Percentiles rank a stretch among this genome's conserved stretches.
These are phyloP conservation scores for Balanococcus diminutus DNA, from an alignment of 2,888 invertebrate genomes.

Conservation along the genomic window DNA sequence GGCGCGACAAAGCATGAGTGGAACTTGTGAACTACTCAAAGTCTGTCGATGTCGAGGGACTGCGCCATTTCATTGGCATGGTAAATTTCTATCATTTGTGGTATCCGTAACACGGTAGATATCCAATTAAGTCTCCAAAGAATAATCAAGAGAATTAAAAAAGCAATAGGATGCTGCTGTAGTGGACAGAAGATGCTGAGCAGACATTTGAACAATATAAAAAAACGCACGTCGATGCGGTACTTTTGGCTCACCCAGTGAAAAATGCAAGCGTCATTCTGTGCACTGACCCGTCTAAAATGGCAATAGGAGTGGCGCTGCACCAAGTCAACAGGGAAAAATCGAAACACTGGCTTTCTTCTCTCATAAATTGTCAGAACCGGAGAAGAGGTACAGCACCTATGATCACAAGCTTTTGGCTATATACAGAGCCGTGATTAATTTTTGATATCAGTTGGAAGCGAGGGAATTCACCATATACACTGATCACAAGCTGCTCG, in stretches of 20 bases:
- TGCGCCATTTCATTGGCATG: background rate
- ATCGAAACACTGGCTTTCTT: conserved; percentile 9
- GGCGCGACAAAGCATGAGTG: background rate
- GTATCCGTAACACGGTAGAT: background rate
- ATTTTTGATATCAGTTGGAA: background rate
- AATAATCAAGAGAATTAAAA: background rate
- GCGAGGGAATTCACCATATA: conserved; percentile 30
- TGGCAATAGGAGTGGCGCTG: background rate
- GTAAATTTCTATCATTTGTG: background rate
- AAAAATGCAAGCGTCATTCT: background rate
- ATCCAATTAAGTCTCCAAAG: background rate
- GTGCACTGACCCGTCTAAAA: background rate
- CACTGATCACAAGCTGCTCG: background rate
- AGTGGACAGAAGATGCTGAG: background rate
- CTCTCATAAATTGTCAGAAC: background rate
- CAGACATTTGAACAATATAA: background rate
- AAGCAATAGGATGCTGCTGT: background rate
- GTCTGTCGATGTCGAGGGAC: background rate
- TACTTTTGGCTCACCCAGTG: background rate
- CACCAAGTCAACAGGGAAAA: background rate
- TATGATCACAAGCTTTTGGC: background rate
- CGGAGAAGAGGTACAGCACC: background rate
- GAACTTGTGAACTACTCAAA: background rate
- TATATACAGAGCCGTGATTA: background rate
- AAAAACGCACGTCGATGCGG: background rate